A percentile compares a stretch with the other conserved stretches of the same genome.
These are phyloP conservation scores for Noctua fimbriata DNA, from an alignment of 2,888 invertebrate species.

Conservation along the genomic window DNA sequence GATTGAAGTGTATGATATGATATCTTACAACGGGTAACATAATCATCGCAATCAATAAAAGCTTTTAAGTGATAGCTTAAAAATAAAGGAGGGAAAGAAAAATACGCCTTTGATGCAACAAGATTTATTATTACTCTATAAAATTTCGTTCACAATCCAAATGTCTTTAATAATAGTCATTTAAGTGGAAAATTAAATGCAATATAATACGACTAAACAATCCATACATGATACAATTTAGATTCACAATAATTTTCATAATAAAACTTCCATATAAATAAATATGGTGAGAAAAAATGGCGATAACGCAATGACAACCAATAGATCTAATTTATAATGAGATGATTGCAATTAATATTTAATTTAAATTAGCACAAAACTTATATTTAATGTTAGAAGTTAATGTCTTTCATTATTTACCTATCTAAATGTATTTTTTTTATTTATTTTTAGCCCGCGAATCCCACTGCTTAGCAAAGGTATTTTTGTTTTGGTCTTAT, in stretches of 20 bases:
- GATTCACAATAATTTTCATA: constrained; percentile 26
- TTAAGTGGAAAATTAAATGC: constrained; percentile 64
- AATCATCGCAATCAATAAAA: neutral
- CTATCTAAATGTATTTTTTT: constrained; percentile 27
- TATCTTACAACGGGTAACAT: neutral
- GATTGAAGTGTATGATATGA: neutral
- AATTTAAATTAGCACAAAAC: constrained; percentile 62
- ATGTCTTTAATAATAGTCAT: constrained; percentile 63
- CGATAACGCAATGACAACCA: constrained; percentile 28
- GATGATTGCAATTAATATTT: constrained; percentile 49
- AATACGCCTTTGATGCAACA: constrained; percentile 47
- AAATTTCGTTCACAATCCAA: constrained; percentile 63
- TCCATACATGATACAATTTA: constrained; percentile 51
- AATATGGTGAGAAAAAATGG: constrained; percentile 38
- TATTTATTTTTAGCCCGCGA: constrained; percentile 19
- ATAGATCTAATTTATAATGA: constrained; percentile 28
- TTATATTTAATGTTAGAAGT: constrained; percentile 73
- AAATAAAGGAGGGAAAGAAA: neutral
- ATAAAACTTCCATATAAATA: constrained; percentile 33
- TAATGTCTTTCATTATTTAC: constrained; percentile 80
- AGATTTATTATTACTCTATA: constrained; percentile 54
- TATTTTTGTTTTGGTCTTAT: neutral
- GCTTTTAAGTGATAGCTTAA: neutral
- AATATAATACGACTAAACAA: constrained; percentile 63
- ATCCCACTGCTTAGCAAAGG: neutral